phyloP scores from a whole-genome alignment of 2,113 vertebrate genomes.

The Cyanoderma ruficeps region DNA sequence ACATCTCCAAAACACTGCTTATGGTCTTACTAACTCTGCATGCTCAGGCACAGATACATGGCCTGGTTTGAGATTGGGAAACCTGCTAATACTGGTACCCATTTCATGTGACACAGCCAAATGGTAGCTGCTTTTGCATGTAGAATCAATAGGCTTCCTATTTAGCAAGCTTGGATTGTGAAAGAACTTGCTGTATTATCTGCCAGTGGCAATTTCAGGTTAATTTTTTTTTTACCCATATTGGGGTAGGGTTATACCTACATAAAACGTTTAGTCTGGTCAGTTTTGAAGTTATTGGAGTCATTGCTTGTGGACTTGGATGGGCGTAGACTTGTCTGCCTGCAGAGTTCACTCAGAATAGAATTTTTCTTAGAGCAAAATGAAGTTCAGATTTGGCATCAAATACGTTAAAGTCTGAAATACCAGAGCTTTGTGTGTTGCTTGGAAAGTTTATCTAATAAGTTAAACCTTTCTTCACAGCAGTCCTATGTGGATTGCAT shows the following conservation, averaged over 20 bases:
- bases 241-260: background rate
- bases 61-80: background rate
- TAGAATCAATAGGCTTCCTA: background rate
- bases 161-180: background rate
- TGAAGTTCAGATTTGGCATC: background rate
- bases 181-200: background rate
- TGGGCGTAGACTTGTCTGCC: background rate
- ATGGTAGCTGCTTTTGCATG: background rate
- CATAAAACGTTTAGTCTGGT: background rate
- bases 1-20: background rate
- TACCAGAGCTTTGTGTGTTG: background rate
- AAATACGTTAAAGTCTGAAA: background rate
- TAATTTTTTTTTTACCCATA: fast-evolving
- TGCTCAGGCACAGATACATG: background rate
- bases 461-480: background rate
- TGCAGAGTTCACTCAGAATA: background rate
- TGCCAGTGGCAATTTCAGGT: background rate
- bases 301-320: background rate
- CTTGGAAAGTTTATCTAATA: background rate
- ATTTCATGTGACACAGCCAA: background rate
- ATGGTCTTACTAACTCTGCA: background rate
- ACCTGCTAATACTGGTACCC: background rate
- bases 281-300: background rate
- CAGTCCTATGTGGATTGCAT: background rate
- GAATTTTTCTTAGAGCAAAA: background rate